Evolutionary conservation across 2,113 vertebrate genomes (phyloP).

Genomic region (Zootoca vivipara): DNA sequence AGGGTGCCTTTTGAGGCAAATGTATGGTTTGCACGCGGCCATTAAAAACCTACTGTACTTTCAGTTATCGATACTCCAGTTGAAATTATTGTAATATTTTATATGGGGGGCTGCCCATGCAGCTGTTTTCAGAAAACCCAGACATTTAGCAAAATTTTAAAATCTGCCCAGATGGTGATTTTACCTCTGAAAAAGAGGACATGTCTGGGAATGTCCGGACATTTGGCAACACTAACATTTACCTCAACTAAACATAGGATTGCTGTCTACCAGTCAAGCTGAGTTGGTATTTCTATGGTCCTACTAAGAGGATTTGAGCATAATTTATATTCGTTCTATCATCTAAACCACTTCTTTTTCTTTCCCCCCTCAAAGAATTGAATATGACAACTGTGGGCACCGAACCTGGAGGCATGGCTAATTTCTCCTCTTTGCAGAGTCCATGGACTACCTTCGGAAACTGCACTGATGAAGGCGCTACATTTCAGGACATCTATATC

Average conservation of each 20-base stretch:
- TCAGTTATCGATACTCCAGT: too few relatives aligned
- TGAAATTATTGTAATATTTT: too few relatives aligned
- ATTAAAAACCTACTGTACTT: too few relatives aligned
- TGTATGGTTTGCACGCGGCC: too few relatives aligned
- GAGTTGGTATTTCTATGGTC: accelerated
- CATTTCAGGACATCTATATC: constrained; percentile 49
- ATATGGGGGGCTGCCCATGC: too few relatives aligned
- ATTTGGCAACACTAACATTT: not conserved
- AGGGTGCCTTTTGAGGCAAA: too few relatives aligned
- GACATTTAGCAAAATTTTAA: too few relatives aligned
- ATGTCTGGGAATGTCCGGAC: too few relatives aligned
- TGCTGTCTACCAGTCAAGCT: not conserved
- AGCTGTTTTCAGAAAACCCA: too few relatives aligned
- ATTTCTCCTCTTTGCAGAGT: constrained; percentile 37
- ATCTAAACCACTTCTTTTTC: constrained; percentile 33
- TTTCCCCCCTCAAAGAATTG: constrained; percentile 36
- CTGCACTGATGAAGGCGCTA: constrained; percentile 45
- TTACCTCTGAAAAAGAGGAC: too few relatives aligned
- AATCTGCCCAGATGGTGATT: too few relatives aligned
- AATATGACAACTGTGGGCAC: constrained; percentile 42
- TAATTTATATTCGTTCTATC: not conserved
- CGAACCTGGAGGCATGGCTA: constrained; percentile 14
- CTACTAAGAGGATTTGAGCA: not conserved
- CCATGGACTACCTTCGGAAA: accelerated
- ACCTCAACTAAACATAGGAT: not conserved